Base-by-base conservation (phyloP, 1,140 invertebrate genomes). In the Thaumatotibia leucotreta region DNA sequence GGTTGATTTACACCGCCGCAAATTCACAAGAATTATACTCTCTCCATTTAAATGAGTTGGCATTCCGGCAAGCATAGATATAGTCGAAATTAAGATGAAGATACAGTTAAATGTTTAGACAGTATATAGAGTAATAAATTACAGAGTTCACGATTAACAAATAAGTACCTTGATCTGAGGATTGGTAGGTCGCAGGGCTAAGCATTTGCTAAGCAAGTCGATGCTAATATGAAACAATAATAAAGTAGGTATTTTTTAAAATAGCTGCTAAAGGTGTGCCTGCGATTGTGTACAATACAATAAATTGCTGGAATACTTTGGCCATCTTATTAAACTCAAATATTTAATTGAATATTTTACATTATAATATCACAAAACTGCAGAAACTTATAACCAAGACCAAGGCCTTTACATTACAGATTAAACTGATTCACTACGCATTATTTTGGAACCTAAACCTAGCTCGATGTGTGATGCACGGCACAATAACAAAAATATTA, bases 401-500 rank as follows among this genome's bases (percentile, higher is more conserved):
- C 17, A 45, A 45, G 8, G 14, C 4, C n/a, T n/a, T 45, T 0
- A 45, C 14, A 45, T n/a, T 45, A 6, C 17, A 45, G 8, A 45
- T 45, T 1, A 39, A 4, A n/a, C 14, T 6, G 35, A 14, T 39
- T 39, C 35, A n/a, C 14, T 5, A 23, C 20, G 39, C n/a, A 22
- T 23, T 27, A 17, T 32, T 61, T 54, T 29, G 23, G 23, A 58
- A 27, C 11, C n/a, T 58, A 58, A 58, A 24, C 27, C 52, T 58
- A 58, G 52, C 52, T 58, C 52, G 52, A 58, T 58, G 52, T 58
- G 52, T 58, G 11, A 27, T 22, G 50, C 50, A 24, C 24, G 52
- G 52, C 52, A 27, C 52, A 58, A 58, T 58, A 35, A 39, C 20
- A 65, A 66, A 71, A 74, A 76, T 77, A 74, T 74, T 72, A 77